These are phyloP conservation scores for Ectemnius lituratus DNA, from an alignment of 2,888 invertebrate genomes.

Conservation along the genomic window DNA sequence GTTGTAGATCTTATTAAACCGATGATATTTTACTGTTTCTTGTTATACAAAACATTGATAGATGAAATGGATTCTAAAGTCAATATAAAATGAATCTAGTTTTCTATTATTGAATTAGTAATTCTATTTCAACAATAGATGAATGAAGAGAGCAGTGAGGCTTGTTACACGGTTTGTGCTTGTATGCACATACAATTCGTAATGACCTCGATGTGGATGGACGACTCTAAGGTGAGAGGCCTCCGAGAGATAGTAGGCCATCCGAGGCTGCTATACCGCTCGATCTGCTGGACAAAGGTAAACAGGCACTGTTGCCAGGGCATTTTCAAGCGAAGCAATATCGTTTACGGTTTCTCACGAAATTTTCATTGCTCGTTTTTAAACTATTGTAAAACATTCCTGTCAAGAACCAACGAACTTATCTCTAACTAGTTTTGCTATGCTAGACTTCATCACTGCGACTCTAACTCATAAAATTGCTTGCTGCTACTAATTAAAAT, in stretches of 20 bases:
- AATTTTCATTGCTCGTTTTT: constrained; percentile 16
- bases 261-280: constrained; percentile 59
- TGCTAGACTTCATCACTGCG: constrained; percentile 21
- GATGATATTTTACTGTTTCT: too few relatives aligned
- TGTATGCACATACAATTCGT: constrained; percentile 63
- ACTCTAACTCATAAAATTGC: constrained; percentile 3
- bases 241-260: constrained; percentile 76
- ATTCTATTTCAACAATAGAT: constrained; percentile 17
- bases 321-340: constrained; percentile 39
- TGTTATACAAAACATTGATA: too few relatives aligned
- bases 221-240: constrained; percentile 75
- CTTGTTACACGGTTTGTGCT: constrained; percentile 54
- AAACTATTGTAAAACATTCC: too few relatives aligned
- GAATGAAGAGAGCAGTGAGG: constrained; percentile 28
- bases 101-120: constrained; percentile 22
- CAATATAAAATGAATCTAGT: too few relatives aligned
- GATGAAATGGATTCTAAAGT: too few relatives aligned
- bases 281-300: constrained; percentile 65
- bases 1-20: too few relatives aligned
- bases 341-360: constrained; percentile 22
- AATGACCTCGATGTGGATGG: constrained; percentile 76
- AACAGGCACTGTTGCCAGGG: constrained; percentile 58
- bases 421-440: not conserved
- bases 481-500: constrained; percentile 34
- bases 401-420: too few relatives aligned